A percentile compares a stretch with the other conserved stretches of the same genome.
Evolutionary conservation across 2,113 vertebrate species (phyloP).

Genomic region (Noturus placidus): DNA sequence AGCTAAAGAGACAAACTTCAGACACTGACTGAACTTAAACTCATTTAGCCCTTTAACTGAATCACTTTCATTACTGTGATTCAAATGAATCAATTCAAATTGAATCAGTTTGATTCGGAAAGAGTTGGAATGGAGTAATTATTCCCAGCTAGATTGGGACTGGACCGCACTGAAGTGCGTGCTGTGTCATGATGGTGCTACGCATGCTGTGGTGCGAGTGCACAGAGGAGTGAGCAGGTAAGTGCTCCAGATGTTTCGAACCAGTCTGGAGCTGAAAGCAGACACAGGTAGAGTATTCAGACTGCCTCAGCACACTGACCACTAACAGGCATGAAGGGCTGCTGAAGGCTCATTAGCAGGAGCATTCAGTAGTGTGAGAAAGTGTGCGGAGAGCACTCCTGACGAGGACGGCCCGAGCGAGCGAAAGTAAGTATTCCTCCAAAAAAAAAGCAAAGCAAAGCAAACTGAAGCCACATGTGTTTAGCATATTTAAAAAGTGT

Average conservation of each 20-base stretch:
- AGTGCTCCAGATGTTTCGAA: slow-evolving; percentile 49
- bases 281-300: slow-evolving; percentile 59
- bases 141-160: background rate
- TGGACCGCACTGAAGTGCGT: background rate
- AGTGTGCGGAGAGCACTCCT: slow-evolving; percentile 32
- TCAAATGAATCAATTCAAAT: slow-evolving; percentile 15
- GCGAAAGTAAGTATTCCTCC: slow-evolving; percentile 58
- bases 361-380: slow-evolving; percentile 14
- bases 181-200: background rate
- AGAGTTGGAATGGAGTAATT: background rate
- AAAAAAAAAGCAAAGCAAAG: background rate
- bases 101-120: background rate
- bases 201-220: slow-evolving; percentile 29
- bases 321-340: slow-evolving; percentile 13
- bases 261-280: slow-evolving; percentile 51
- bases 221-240: slow-evolving; percentile 52
- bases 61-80: background rate
- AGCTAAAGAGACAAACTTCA: background rate
- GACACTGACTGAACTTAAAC: background rate
- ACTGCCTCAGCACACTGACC: slow-evolving; percentile 34
- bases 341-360: background rate
- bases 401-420: slow-evolving; percentile 19
- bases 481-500: background rate
- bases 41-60: background rate
- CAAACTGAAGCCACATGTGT: slow-evolving; percentile 8